Base-by-base conservation (phyloP, 2,797 vertebrate species). In the Anas flavirostris region DNA sequence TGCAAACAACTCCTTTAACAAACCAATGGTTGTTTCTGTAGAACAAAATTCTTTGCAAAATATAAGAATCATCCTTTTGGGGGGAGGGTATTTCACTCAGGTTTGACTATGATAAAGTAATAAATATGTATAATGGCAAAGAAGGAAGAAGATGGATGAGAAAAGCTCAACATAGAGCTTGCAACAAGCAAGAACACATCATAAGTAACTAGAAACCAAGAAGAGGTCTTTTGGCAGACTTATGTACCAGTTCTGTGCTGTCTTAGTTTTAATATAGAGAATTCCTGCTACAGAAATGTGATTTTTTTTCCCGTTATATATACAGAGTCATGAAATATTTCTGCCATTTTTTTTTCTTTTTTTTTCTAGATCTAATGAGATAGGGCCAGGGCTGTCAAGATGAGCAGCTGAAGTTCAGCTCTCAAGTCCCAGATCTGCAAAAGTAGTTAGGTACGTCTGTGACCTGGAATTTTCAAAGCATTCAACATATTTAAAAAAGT, bases 1-100 rank as follows among this genome's bases (percentile, higher is more conserved):
- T 4, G 10, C 93, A 97, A 95, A 96, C 91, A 96, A 94, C 75
- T 87, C 59, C 56, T 96, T 80, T 81, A 95, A 88, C 75, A 93
- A 96, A 95, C 82, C 79, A 93, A 72, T 92, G 63, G 80, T 63
- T 90, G 80, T 70, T 92, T 90, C 91, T 90, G 46, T 64, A 86
- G 92, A 95, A 86, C 73, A 94, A 82, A 94, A 95, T 94, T 94
- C 28, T 92, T 94, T 94, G 68, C 44, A 86, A 95, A 91, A 90
- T 33, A 76, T 44, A 79, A 74, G 48, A 88, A 81, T 75, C 12
- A 0, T 79, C 90, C 35, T 91, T 94, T 94, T 82, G 78, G 43
- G 16, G 66, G 33, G 12, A 44, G 11, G 48, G 13, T 94, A 67
- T 77, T 93, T 88, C 80, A 21, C 55, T 94, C 64, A 94, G 53